These are phyloP conservation scores for Pipistrellus nathusii DNA, from an alignment of 2,797 vertebrate genomes.

Conservation along the genomic window DNA sequence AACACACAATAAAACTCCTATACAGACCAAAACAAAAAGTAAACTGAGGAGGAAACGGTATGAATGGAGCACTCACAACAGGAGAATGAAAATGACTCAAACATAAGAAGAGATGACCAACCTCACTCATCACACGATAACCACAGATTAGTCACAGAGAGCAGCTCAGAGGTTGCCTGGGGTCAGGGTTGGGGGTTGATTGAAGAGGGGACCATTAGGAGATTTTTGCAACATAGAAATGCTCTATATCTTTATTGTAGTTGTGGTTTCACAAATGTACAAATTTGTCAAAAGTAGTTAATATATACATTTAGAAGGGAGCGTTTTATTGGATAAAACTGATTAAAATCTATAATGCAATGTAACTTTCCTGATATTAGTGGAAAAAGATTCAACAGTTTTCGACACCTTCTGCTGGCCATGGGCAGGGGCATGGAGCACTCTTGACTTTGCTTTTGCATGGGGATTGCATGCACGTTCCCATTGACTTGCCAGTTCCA, in stretches of 20 bases:
- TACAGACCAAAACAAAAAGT: neutral
- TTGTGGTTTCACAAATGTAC: neutral
- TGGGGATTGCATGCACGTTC: neutral
- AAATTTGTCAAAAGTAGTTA: neutral
- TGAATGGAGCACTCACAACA: neutral
- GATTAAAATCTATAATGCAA: neutral
- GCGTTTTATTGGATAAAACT: neutral
- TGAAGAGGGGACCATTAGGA: neutral
- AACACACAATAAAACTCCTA: neutral
- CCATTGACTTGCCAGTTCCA: neutral
- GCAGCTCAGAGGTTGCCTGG: neutral
- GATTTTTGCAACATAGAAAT: neutral
- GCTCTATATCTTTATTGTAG: neutral
- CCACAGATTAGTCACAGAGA: neutral
- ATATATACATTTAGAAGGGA: neutral
- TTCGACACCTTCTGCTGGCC: neutral
- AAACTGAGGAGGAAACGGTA: neutral
- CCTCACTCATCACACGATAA: neutral
- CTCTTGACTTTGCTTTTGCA: fast-evolving
- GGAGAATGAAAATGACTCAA: neutral
- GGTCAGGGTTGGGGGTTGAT: neutral
- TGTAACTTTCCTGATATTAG: neutral
- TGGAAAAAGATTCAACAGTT: neutral
- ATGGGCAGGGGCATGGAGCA: neutral
- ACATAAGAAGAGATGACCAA: too few species aligned